Base-by-base conservation (phyloP, 2,888 invertebrate species). In the Agapostemon virescens region DNA sequence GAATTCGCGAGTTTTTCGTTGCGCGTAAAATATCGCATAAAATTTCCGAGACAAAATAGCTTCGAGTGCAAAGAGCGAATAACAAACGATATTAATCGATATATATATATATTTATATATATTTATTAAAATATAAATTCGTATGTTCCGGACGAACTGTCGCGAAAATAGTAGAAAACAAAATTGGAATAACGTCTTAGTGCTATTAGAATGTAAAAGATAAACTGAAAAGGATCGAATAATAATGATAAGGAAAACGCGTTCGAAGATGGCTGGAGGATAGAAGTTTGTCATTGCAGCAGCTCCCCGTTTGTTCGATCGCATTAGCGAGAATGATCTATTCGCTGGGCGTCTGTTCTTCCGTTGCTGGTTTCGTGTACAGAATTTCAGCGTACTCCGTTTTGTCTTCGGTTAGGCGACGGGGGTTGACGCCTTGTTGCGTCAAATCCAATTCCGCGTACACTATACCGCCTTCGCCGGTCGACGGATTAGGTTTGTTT, bases 331-430 rank as follows among this genome's bases (percentile, higher is more conserved):
- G 30, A 26, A 23, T 13, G 38, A 55, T 72, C 83, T 90, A 91
- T 86, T 92, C 89, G 52, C 88, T 69, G 23, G 84, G 77, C 20
- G 87, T 64, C 45, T 86, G 55, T 55, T 93, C 93, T 2, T 93
- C 93, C 6, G 92, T 91, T 52, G 94, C 94, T 6, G 93, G 92
- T 82, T 95, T 95, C 0, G 95, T 94, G 93, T 97, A 97, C 0
- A 97, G 95, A 75, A 97, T 97, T 92, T 97, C 97, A 0, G 97
- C 97, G 92, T 97, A 97, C 88, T 96, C 96, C 4, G 96, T 96
- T 89, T 95, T 94, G 84, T 95, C 96, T 1, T 95, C 95, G 89
- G 93, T 88, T 93, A 94, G 91, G 17, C 88, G 89, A 58, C 91
- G 89, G 0, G 91, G 89, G 2, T 87, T 67, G 13, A 69, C 81